Base-by-base conservation (phyloP, 2,113 vertebrate genomes). In the Gymnocephalus cernua region DNA sequence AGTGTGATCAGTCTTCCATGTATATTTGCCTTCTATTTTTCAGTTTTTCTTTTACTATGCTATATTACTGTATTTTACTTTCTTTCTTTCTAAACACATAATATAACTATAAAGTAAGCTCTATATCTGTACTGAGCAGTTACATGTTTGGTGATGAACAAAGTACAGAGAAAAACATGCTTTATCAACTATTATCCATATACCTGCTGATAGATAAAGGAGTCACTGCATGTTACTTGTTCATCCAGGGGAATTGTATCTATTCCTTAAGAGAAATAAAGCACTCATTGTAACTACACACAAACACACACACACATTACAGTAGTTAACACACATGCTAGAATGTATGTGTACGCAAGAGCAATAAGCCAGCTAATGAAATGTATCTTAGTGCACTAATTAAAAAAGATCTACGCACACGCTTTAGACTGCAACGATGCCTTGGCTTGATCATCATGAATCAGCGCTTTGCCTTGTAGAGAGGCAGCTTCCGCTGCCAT, bases 221-320 rank as follows among this genome's bases (percentile, higher is more conserved):
- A 83, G 59, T 65, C 74, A 69, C 74, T 91, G 90, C 91, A 91
- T 92, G 87, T 59, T 87, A 38, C 51, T 76, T 11, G 38, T 76
- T 45, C 61, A 83, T 25, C 11, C 54, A 81, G 32, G 32, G 82
- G 54, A 69, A 68, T 21, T 87, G 48, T 87, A 74, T 77, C 29
- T 77, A 48, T 75, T 86, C 44, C 65, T 32, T 63, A 66, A 77
- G 74, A 74, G n/a, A 81, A 69, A 83, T 32, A 77, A 75, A 71
- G 82, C 81, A 79, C 73, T 83, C 41, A 56, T 15, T 82, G 80
- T 80, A 78, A 75, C n/a, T 47, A 70, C 67, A 75, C 29, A 56
- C 71, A 77, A 50, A 44, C 35, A 58, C 69, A 82, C 59, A 80
- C 63, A 59, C 70, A 77, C 72, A 75, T 77, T 74, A 67, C 44